phyloP scores from a whole-genome alignment of 2,113 vertebrate genomes.

The Hydrochoerus hydrochaeris region DNA sequence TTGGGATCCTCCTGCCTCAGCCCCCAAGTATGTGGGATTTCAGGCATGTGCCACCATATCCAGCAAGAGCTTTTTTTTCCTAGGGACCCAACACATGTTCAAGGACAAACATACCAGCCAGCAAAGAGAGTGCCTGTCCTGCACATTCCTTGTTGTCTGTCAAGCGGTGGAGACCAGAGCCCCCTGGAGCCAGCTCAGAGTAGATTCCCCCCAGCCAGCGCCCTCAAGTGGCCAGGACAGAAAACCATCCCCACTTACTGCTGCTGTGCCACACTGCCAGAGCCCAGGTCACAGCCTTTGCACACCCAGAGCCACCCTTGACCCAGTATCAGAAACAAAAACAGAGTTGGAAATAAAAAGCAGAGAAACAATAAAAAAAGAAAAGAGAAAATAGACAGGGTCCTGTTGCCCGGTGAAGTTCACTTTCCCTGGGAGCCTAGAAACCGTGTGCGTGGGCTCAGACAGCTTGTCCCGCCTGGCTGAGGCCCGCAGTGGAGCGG shows the following conservation, averaged over 20 bases:
- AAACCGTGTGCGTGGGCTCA: not conserved
- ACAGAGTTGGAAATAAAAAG: not conserved
- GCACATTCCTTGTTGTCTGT: not conserved
- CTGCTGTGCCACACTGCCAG: not conserved
- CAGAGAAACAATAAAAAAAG: not conserved
- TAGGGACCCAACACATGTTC: not conserved
- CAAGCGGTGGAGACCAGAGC: not conserved
- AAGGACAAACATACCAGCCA: not conserved
- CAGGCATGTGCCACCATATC: not conserved
- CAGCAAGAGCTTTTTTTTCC: not conserved
- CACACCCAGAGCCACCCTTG: not conserved
- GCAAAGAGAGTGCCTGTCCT: not conserved
- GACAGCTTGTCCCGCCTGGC: not conserved
- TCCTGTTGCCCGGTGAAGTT: not conserved
- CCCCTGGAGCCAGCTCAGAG: not conserved
- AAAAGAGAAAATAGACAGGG: not conserved
- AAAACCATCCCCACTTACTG: not conserved
- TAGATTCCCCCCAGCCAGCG: not conserved
- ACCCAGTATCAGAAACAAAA: conserved; percentile 9
- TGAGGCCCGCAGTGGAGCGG: not conserved
- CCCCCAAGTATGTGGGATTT: not conserved
- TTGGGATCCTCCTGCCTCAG: not conserved
- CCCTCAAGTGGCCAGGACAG: not conserved
- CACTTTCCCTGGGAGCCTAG: not conserved
- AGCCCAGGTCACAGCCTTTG: not conserved